Conservation (phyloP, 37 sponge, comb jelly and placozoan genomes). For the Dysidea cf. avara region DNA sequence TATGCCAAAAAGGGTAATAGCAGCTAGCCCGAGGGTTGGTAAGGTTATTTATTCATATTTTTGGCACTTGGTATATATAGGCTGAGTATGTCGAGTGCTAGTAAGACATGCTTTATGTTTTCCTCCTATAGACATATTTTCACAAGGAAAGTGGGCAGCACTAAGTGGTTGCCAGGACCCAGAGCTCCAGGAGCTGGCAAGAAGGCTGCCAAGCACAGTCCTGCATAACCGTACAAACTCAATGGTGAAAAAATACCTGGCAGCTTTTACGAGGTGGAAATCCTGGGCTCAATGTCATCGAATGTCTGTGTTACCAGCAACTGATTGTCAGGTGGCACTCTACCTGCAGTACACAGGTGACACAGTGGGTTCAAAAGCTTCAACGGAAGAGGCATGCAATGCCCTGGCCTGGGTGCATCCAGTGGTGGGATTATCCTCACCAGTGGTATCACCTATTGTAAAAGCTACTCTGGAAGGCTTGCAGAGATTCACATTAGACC, state of each 20-base stretch:
- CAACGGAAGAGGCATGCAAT: conserved; percentile 22
- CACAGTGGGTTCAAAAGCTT: conserved; percentile 3
- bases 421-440: too few species aligned
- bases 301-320: conserved; percentile 1
- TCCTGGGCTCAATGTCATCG: conserved; percentile 13
- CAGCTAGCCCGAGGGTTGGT: too few species aligned
- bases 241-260: conserved; percentile 32
- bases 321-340: conserved; percentile 12
- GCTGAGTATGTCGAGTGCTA: too few species aligned
- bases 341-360: conserved; percentile 18
- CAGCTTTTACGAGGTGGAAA: conserved; percentile 33
- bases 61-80: too few species aligned
- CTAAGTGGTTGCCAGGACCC: conserved; percentile 19
- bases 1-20: too few species aligned
- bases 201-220: conserved; percentile 16
- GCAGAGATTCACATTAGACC: too few species aligned
- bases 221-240: conserved; percentile 15
- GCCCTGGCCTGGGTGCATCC: conserved; percentile 19
- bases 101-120: too few species aligned
- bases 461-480: too few species aligned
- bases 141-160: background rate
- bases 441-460: too few species aligned
- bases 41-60: too few species aligned
- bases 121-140: conserved; percentile 19
- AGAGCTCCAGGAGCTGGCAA: conserved; percentile 38